Conservation (phyloP, 1,140 invertebrate genomes). For the Mactra quadrangularis region DNA sequence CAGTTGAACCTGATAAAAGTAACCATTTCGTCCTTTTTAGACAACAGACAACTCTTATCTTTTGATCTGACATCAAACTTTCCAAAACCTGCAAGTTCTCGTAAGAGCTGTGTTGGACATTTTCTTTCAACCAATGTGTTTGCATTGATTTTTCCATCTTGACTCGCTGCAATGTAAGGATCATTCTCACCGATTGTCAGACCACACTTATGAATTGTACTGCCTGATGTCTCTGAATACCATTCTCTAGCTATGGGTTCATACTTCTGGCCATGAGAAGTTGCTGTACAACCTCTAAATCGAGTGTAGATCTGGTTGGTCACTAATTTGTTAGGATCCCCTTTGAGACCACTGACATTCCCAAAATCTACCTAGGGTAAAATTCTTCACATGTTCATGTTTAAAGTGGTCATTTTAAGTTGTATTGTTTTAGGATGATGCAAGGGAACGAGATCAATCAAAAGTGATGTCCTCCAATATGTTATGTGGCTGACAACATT, state of each 20-base stretch:
- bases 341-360: too few relatives aligned
- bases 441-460: too few relatives aligned
- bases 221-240: neutral
- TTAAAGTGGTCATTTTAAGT: too few relatives aligned
- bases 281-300: constrained; percentile 27
- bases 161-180: constrained; percentile 11
- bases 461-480: too few relatives aligned
- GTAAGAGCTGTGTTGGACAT: neutral
- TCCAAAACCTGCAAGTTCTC: neutral
- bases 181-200: neutral
- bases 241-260: constrained; percentile 10
- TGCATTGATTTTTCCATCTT: neutral
- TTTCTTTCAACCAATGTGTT: constrained; percentile 19
- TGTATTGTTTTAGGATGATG: too few relatives aligned
- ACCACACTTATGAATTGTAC: neutral
- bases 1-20: constrained; percentile 1
- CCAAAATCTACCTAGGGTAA: too few relatives aligned
- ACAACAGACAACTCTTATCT: neutral
- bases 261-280: constrained; percentile 26
- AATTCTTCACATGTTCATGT: too few relatives aligned
- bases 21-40: constrained; percentile 3
- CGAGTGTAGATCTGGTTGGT: constrained; percentile 23
- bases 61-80: neutral
- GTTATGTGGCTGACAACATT: too few relatives aligned
- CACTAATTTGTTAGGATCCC: constrained; percentile 2